Base-by-base conservation (phyloP, 2,113 vertebrate genomes). In the Bagarius yarrelli region DNA sequence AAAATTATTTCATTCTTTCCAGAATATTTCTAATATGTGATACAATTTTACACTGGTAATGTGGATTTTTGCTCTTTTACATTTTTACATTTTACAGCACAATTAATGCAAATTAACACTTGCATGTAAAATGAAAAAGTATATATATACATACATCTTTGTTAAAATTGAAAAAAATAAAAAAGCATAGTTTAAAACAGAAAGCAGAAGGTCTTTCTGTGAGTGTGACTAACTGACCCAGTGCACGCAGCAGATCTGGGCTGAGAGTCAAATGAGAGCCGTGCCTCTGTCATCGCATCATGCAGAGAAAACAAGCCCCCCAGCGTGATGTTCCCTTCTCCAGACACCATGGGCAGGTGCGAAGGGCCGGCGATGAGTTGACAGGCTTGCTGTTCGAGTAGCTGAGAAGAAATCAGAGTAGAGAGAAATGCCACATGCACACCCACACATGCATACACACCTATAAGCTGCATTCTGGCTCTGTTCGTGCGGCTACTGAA, bases 221-320 rank as follows among this genome's bases (percentile, higher is more conserved):
- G 44, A 11, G 47, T 16, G 25, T 70, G 8, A 47, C 9, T 60
- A 40, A 87, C 88, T 86, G 83, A 94, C 94, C 91, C 92, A 18
- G 83, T 88, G 86, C 93, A 94, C 40, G 85, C 88, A 25, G 82
- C 81, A 6, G 87, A 84, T 13, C 82, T 32, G 47, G 92, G 92
- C 12, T 47, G 74, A 27, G 87, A 84, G 8, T 79, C 90, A 72
- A 92, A 94, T n/a, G 87, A 87, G 36, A 87, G 23, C 73, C 80
- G 86, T 3, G 86, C 81, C 66, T 93, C 88, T 72, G 88, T 66
- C 80, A 93, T 90, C 40, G 79, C 86, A 80, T 94, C 91, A 40
- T 94, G 93, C 76, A 94, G 90, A 9, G 94, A 94, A 84, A 95
- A 94, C 40, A 95, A 91, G 61, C 92, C 93, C 18, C 93, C 94